Conservation (phyloP, 2,797 vertebrate genomes). For the Rhabdomys pumilio region DNA sequence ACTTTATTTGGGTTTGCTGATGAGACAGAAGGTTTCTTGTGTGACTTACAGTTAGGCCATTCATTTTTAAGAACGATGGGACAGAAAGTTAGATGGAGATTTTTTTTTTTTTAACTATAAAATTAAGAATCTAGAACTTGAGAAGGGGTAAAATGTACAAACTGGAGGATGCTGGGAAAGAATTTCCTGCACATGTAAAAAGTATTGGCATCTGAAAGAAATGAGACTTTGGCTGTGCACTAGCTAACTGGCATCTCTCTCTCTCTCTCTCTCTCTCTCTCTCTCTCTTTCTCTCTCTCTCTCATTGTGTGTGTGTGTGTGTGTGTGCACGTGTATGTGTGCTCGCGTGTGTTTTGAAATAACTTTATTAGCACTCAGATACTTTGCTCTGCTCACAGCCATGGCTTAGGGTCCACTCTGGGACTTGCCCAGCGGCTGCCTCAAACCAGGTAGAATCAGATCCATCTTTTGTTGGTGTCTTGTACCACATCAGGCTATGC, state of each 20-base stretch:
- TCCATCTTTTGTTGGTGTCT: slow-evolving; percentile 54
- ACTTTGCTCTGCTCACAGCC: not conserved
- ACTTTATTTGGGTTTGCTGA: slow-evolving; percentile 75
- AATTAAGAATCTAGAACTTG: slow-evolving; percentile 50
- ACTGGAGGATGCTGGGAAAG: not conserved
- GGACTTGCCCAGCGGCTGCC: slow-evolving; percentile 18
- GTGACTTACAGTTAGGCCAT: slow-evolving; percentile 30
- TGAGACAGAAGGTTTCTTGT: slow-evolving; percentile 67
- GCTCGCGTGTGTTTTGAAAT: slow-evolving; percentile 52
- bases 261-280: not conserved
- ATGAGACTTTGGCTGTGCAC: not conserved
- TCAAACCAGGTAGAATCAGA: slow-evolving; percentile 40
- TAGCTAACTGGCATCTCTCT: not conserved
- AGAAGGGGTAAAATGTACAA: slow-evolving; percentile 15
- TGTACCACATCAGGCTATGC: not conserved
- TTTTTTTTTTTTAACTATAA: slow-evolving; percentile 64
- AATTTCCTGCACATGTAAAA: slow-evolving; percentile 50
- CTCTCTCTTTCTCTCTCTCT: not conserved
- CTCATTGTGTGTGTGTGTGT: not conserved
- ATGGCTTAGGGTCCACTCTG: slow-evolving; percentile 71
- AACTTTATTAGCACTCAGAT: slow-evolving; percentile 68
- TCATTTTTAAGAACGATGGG: slow-evolving; percentile 13
- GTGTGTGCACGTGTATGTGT: too few relatives aligned
- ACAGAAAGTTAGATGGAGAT: not conserved
- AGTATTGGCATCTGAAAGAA: not conserved